Evolutionary conservation across 2,888 invertebrate genomes (phyloP), one percentile per base, ranked within the genome.

Genomic region (Euplexia lucipara): DNA sequence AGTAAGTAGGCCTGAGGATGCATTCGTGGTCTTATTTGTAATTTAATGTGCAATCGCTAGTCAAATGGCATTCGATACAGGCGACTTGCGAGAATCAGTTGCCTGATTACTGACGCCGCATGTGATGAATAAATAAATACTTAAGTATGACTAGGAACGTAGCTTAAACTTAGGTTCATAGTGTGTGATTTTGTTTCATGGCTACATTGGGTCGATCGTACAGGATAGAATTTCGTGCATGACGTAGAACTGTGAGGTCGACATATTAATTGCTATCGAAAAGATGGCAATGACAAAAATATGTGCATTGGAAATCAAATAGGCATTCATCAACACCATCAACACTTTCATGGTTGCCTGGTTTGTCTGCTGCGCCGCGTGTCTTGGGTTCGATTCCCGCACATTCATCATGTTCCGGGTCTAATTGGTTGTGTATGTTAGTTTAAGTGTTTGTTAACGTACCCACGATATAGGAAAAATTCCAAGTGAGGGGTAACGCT

Each of bases 71-170:
- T 89, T 81, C 88, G 68, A 80, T 76, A 85, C 78, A 67, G 75
- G 72, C 78, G 79, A 79, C 80, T 86, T 85, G 90, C 90, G 91
- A 89, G 90, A 91, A 92, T 88, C 86, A 83, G 77, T 73, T 84
- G 83, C 83, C 84, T 90, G 88, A 92, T 92, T 91, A 88, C 84
- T 77, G 73, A 74, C 64, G 54, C 65, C 49, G 69, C 87, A 84
- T 87, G 89, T 56, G 52, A 51, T 73, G 92, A 90, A 92, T 92
- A 83, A 71, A 69, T 82, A 85, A 78, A 66, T 70, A 47, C 48
- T 30, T 57, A n/a, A n/a, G n/a, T 34, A 44, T 54, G 62, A 49
- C 56, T 75, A 70, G 67, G 62, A 69, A 67, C 49, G 59, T 42
- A 52, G 56, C 35, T 45, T 30, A 14, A 51, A 57, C 20, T 52